Evolutionary conservation across 2,113 vertebrate genomes (phyloP).

Genomic region (Sitta europaea): DNA sequence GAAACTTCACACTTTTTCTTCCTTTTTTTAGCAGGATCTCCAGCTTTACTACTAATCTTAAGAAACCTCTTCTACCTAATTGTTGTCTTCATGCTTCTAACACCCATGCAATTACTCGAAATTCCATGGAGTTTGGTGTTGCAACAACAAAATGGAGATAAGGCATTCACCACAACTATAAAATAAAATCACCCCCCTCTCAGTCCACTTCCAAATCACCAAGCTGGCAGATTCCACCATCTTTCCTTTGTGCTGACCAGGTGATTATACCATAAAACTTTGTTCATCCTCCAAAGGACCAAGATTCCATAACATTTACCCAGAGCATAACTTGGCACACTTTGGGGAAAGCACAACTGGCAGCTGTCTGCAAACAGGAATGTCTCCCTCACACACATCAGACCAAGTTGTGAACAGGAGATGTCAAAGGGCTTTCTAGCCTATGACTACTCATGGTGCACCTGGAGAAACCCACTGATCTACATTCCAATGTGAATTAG

Average conservation of each 20-base stretch:
- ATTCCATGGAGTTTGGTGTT: background rate
- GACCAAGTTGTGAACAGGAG: background rate
- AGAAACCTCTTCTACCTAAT: background rate
- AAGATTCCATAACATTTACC: background rate
- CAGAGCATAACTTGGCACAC: background rate
- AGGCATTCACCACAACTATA: background rate
- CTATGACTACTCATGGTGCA: background rate
- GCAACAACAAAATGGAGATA: background rate
- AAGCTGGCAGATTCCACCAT: background rate
- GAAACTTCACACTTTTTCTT: background rate
- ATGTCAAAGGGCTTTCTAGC: background rate
- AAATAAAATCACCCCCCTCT: background rate
- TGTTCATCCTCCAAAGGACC: background rate
- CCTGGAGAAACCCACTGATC: background rate
- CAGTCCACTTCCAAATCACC: background rate
- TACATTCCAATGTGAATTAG: background rate
- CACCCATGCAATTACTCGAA: background rate
- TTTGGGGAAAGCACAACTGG: background rate
- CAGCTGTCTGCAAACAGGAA: background rate
- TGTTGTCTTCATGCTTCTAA: background rate
- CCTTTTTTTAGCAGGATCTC: background rate
- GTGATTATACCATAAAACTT: background rate
- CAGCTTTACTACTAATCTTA: background rate
- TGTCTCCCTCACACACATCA: background rate
- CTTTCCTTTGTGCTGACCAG: background rate